Base-by-base conservation (phyloP, 2,888 invertebrate genomes). In the Digitonthophagus gazella region DNA sequence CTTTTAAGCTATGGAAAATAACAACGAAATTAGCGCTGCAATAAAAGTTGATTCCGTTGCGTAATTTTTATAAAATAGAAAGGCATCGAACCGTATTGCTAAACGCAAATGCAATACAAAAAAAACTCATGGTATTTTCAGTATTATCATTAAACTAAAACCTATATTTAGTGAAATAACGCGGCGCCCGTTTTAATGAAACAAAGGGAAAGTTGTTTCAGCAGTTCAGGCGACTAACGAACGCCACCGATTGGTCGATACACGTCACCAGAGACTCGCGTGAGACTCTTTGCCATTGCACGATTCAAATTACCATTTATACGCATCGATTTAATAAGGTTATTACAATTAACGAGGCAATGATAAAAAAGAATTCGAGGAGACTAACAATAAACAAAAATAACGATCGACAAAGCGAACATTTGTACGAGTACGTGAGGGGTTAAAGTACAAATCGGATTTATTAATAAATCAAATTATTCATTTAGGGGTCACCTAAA, bases 191-290 rank as follows among this genome's bases (percentile, higher is more conserved):
- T 61, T 19, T 61, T 14, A 18, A 61, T 61, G 61, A 61, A 61
- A 61, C 61, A 61, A 61, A 61, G 61, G 19, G 61, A 61, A 61
- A 61, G 61, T 61, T 61, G n/a, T 61, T 61, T 61, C 61, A 61
- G 61, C 15, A 18, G 16, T 18, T 61, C 18, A 18, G 20, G 61
- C 11, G 14, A 19, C n/a, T 16, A n/a, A 19, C 6, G 20, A 19
- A 20, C 14, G 18, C 1, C 6, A 8, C 4, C 18, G 44, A 65
- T 65, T 65, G 65, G 65, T 15, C 54, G 65, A 65, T 65, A 18
- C 15, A 6, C 18, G 55, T 54, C 65, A 18, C 44, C 65, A 54
- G 65, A 65, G 16, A 19, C 61, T 20, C 18, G 58, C n/a, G 61
- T 61, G 19, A 61, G 18, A 19, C 61, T 18, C 18, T 61, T 61